A percentile compares a stretch with the other conserved stretches of the same genome.
phyloP scores from a whole-genome alignment of 1,140 invertebrate species.

The Hypothenemus hampei region DNA sequence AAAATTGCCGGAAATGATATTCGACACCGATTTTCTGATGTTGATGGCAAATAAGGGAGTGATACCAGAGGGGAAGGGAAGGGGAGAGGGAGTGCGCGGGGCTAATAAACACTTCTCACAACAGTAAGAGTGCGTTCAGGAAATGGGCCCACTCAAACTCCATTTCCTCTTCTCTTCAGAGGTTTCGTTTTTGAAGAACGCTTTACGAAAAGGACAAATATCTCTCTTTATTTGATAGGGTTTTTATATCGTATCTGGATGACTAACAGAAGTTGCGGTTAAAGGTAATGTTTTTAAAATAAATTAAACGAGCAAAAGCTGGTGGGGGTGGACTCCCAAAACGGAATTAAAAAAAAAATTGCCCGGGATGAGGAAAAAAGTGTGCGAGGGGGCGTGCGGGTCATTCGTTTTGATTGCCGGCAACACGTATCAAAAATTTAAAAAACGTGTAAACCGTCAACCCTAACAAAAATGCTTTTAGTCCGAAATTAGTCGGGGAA shows the following conservation, averaged over 20 bases:
- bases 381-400: conserved; percentile 1
- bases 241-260: no score
- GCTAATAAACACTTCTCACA: conserved; percentile 5
- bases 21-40: no score
- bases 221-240: conserved; percentile 10
- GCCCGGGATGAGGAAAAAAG: not conserved
- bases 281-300: no score
- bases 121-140: conserved; percentile 1
- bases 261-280: no score
- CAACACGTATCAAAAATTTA: conserved; percentile 25
- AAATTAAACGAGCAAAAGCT: not conserved
- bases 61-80: conserved; percentile 22
- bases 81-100: not conserved
- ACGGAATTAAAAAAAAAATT: conserved; percentile 3
- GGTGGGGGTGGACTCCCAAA: not conserved
- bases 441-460: conserved; percentile 23
- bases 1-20: not conserved
- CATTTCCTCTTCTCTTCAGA: conserved; percentile 4
- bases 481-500: conserved; percentile 20
- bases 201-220: conserved; percentile 17
- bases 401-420: conserved; percentile 24
- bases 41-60: conserved; percentile 10
- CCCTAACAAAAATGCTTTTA: conserved; percentile 28
- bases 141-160: conserved; percentile 19
- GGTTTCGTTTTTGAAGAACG: no score